Base-by-base conservation (phyloP, 2,797 vertebrate genomes). In the Jordanella pulchra region DNA sequence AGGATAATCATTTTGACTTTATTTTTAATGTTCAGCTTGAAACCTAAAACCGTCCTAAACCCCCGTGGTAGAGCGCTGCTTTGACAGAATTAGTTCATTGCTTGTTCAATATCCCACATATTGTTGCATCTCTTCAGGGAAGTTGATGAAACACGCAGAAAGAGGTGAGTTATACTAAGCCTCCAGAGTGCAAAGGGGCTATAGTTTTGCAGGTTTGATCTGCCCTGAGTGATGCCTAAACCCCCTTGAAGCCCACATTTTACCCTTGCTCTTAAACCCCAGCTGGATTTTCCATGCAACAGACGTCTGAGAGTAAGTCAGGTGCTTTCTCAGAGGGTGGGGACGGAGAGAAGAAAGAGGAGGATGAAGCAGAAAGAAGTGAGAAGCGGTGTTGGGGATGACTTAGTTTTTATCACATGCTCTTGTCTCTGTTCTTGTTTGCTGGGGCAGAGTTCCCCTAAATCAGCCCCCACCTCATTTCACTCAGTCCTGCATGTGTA, bases 51-150 rank as follows among this genome's bases (percentile, higher is more conserved):
- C 80, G 65, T 54, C 63, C 67, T 78, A 81, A 84, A 86, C 35
- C 75, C 76, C 81, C 87, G 65, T 51, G 25, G 53, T 86, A 84
- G 87, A 81, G 65, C 21, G 77, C 67, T 78, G 71, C 78, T 86
- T 83, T 92, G 92, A 92, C 91, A 90, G 89, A 91, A 89, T 89
- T 87, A 91, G 91, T 83, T 86, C 88, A 92, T 81, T 79, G 80
- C 78, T 73, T 74, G 78, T 86, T 89, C 84, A 86, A 86, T 89
- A 76, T 82, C 84, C 56, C 82, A 82, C 73, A 84, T 86, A 84
- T 75, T 82, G 73, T 86, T 84, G 86, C 79, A 69, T 86, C 61
- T 73, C 71, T 81, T 86, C 70, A 78, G 69, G 50, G 70, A 79
- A 88, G 87, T 91, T 90, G 91, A 92, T 86, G 89, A 91, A 89